These are phyloP conservation scores for Haemorhous mexicanus DNA, from an alignment of 2,113 vertebrate genomes.

Conservation along the genomic window DNA sequence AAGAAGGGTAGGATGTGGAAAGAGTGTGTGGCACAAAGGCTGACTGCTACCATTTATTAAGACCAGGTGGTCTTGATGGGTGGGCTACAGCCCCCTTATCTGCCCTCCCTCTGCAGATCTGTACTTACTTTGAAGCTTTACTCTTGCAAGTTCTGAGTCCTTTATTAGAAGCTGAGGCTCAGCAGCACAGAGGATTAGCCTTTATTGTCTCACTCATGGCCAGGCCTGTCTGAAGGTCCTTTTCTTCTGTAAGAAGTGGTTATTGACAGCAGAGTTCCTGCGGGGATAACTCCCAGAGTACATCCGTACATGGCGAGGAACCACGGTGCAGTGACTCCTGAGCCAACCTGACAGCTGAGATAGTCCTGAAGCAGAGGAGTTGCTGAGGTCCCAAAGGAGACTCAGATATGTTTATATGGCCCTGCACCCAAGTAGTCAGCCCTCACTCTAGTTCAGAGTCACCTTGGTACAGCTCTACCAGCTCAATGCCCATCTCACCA, in stretches of 20 bases:
- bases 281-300: background rate
- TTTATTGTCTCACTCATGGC: background rate
- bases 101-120: slow-evolving; percentile 11
- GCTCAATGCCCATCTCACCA: background rate
- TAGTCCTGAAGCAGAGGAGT: background rate
- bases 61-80: slow-evolving; percentile 47
- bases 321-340: background rate
- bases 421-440: background rate
- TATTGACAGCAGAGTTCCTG: background rate
- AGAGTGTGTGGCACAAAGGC: background rate
- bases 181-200: slow-evolving; percentile 7
- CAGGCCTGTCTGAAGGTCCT: background rate
- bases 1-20: background rate
- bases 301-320: background rate
- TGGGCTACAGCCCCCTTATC: slow-evolving; percentile 20
- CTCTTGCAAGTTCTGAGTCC: background rate
- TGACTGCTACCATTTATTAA: slow-evolving; percentile 25
- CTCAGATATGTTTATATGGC: background rate
- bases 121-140: slow-evolving; percentile 41
- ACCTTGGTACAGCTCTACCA: background rate
- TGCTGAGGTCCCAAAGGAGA: background rate
- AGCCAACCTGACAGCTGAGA: background rate
- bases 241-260: background rate
- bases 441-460: background rate
- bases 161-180: slow-evolving; percentile 34